Conservation (phyloP, 2,797 vertebrate species). For the Eidolon dupreanum region DNA sequence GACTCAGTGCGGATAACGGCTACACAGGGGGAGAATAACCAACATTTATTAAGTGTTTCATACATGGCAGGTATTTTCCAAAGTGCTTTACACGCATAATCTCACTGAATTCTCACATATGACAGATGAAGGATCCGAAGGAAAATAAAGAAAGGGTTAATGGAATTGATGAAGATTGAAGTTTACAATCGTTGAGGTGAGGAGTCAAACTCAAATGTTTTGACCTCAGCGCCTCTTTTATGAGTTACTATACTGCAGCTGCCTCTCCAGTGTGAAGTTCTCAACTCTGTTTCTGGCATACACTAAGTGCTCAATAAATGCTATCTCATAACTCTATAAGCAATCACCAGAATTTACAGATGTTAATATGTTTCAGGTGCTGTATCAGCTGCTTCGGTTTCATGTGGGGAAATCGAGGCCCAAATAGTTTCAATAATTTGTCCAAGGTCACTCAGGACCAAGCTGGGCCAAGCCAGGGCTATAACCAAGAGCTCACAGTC, state of each 20-base stretch:
- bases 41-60: neutral
- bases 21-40: neutral
- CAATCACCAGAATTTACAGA: neutral
- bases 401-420: neutral
- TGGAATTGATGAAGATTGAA: neutral
- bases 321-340: too few species aligned
- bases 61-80: neutral
- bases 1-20: neutral
- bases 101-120: neutral
- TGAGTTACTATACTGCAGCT: neutral
- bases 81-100: neutral
- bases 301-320: neutral
- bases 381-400: neutral
- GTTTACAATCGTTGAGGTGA: neutral
- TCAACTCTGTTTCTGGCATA: neutral
- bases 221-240: neutral
- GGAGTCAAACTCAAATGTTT: neutral
- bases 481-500: neutral
- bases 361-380: neutral
- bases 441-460: too few species aligned
- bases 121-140: neutral
- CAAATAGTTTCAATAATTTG: neutral
- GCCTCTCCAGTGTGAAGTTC: neutral
- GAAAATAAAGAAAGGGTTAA: neutral
- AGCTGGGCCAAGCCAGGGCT: neutral